Evolutionary conservation across 2,797 vertebrate species (phyloP).

Genomic region (Diceros bicornis): DNA sequence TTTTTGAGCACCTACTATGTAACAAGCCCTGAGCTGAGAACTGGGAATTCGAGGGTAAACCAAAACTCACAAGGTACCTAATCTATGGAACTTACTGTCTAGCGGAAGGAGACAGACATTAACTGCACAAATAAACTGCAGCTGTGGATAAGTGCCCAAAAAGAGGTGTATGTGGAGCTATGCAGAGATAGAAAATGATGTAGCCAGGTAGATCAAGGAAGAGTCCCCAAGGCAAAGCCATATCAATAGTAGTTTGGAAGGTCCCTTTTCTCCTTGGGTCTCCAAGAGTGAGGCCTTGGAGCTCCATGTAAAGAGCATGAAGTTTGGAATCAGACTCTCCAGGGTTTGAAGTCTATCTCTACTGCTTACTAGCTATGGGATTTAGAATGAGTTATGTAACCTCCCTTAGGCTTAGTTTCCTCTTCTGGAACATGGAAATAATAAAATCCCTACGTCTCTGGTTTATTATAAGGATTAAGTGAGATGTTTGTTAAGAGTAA

Average conservation of each 20-base stretch:
- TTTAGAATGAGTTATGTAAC: not conserved
- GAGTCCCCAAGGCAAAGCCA: not conserved
- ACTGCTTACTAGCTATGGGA: not conserved
- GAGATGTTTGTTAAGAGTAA: not conserved
- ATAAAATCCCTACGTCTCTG: not conserved
- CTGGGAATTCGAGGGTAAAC: not conserved
- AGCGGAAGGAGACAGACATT: not conserved
- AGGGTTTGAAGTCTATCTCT: not conserved
- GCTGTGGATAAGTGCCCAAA: not conserved
- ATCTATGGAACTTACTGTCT: not conserved
- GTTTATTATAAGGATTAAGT: not conserved
- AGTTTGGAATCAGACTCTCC: not conserved
- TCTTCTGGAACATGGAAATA: not conserved
- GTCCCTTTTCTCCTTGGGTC: not conserved
- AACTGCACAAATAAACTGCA: not conserved
- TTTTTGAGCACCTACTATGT: not conserved
- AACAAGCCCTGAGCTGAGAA: not conserved
- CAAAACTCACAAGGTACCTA: not conserved
- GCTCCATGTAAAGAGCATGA: not conserved
- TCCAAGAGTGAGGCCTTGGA: not conserved
- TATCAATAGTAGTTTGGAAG: not conserved
- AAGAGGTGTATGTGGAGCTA: not conserved
- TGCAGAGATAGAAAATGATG: not conserved
- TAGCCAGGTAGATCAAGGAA: not conserved
- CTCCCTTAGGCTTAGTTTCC: constrained; percentile 16